Conservation (phyloP, 1,140 invertebrate genomes). For the Sweltsa coloradensis region DNA sequence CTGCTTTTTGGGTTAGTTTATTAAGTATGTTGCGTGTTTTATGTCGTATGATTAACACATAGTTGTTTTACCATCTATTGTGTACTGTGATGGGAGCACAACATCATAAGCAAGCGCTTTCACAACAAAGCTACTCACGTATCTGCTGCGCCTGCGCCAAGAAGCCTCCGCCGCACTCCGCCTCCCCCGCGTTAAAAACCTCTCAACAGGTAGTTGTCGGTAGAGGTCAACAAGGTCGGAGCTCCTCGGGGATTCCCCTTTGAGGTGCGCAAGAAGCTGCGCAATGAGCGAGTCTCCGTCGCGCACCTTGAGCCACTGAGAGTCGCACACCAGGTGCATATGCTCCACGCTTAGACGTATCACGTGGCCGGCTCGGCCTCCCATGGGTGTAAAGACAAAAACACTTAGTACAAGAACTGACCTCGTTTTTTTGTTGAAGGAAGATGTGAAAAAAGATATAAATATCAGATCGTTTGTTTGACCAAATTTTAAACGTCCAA, state of each 20-base stretch:
- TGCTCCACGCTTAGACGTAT: constrained; percentile 57
- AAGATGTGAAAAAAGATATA: neutral
- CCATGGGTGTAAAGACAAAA: constrained; percentile 6
- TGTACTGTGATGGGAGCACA: too few species aligned
- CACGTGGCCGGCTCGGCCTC: constrained; percentile 50
- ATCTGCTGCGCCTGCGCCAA: constrained; percentile 52
- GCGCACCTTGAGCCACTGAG: constrained; percentile 59
- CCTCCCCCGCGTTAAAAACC: constrained; percentile 32
- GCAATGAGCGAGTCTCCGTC: constrained; percentile 64
- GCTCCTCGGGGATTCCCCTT: constrained; percentile 33
- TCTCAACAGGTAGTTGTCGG: constrained; percentile 34
- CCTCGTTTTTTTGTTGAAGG: neutral
- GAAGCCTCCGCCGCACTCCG: constrained; percentile 60
- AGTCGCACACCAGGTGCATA: constrained; percentile 52
- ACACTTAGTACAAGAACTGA: neutral
- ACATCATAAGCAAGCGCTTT: too few species aligned
- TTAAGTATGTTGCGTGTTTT: too few species aligned
- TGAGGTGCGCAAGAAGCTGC: constrained; percentile 50
- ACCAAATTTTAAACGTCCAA: too few species aligned
- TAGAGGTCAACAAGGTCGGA: constrained; percentile 31
- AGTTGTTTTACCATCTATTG: too few species aligned
- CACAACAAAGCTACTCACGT: constrained; percentile 18
- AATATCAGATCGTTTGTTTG: too few species aligned
- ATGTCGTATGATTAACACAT: too few species aligned
- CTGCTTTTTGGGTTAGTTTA: too few species aligned